Evolutionary conservation across 1,140 invertebrate genomes (phyloP).

Genomic region (Drosophila rufa): DNA sequence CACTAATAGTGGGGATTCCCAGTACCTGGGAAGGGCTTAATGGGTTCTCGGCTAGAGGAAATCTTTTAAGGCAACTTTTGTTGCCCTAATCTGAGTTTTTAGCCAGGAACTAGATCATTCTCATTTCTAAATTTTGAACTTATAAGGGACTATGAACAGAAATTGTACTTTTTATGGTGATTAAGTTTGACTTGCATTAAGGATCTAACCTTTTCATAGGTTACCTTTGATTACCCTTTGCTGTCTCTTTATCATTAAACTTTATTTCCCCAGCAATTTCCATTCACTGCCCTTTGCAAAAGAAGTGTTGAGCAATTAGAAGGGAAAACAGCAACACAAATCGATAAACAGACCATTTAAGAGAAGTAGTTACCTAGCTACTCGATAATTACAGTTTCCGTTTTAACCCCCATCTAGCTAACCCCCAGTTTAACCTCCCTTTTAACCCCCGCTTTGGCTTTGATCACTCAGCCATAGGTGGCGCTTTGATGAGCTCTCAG

Average conservation of each 20-base stretch:
- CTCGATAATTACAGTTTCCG: constrained; percentile 26
- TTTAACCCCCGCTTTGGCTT: constrained; percentile 4
- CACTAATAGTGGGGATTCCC: constrained; percentile 14
- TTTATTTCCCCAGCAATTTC: neutral
- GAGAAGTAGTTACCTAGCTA: constrained; percentile 1
- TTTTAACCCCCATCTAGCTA: constrained; percentile 4
- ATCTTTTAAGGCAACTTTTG: constrained; percentile 5
- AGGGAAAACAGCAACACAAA: constrained; percentile 3
- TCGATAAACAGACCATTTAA: neutral
- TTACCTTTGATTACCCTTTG: neutral
- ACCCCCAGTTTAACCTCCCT: neutral
- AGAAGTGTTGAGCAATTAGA: constrained; percentile 1
- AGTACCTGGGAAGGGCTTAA: constrained; percentile 10
- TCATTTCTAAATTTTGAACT: neutral
- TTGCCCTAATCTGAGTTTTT: neutral
- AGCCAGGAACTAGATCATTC: neutral
- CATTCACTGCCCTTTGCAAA: neutral
- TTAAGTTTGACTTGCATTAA: no score
- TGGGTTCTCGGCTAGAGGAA: constrained; percentile 4
- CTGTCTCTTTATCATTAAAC: no score
- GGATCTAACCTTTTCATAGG: no score
- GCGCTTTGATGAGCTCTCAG: constrained; percentile 37
- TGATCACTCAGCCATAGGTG: constrained; percentile 35
- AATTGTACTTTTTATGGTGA: neutral
- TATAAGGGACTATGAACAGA: no score